A percentile compares a stretch with the other conserved stretches of the same genome.
These are phyloP conservation scores for Brachyistius frenatus DNA, from an alignment of 2,113 vertebrate genomes.

Conservation along the genomic window DNA sequence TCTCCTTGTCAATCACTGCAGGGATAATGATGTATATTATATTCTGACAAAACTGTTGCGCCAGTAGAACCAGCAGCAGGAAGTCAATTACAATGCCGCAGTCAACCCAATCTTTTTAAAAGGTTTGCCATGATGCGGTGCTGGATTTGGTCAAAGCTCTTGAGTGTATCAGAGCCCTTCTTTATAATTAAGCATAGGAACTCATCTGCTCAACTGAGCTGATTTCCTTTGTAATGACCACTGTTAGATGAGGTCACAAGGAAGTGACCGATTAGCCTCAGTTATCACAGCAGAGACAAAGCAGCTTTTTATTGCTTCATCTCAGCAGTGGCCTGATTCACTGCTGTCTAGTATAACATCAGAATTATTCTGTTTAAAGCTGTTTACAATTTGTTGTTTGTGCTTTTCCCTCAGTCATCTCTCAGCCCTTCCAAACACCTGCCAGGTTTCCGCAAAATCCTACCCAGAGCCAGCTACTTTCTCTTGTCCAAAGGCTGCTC, in stretches of 20 bases:
- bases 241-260: neutral
- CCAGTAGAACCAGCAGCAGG: neutral
- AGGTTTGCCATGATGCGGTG: neutral
- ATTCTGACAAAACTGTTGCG: neutral
- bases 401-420: slow-evolving; percentile 60
- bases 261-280: neutral
- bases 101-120: slow-evolving; percentile 4
- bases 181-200: neutral
- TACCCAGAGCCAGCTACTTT: slow-evolving; percentile 93
- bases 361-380: neutral
- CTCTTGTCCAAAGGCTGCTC: slow-evolving; percentile 89
- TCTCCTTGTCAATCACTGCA: neutral
- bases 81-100: neutral
- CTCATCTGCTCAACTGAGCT: neutral
- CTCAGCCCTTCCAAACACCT: slow-evolving; percentile 85
- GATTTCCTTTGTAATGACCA: neutral
- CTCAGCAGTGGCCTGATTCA: neutral
- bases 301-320: neutral
- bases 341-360: neutral
- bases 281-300: neutral
- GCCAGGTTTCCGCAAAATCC: slow-evolving; percentile 97
- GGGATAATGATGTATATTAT: neutral
- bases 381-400: neutral
- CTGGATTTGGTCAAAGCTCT: neutral
- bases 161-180: neutral